Conservation (phyloP, 2,797 vertebrate species). For the Tapirus indicus region DNA sequence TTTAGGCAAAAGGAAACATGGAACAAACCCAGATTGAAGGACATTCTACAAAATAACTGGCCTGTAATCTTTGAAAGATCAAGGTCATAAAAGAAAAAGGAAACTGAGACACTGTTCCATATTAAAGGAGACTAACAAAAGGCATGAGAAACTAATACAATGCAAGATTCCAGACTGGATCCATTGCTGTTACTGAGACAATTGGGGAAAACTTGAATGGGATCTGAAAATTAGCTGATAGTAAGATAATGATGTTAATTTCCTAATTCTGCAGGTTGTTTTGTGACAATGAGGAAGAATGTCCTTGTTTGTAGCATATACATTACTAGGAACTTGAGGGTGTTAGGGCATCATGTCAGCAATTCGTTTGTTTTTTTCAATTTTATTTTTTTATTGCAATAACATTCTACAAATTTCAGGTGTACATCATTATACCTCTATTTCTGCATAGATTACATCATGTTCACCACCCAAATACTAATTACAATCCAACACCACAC, state of each 20-base stretch:
- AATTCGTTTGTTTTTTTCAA: background rate
- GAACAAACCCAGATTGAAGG: background rate
- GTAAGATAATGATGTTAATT: background rate
- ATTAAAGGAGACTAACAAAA: background rate
- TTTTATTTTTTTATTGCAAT: no score
- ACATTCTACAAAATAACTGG: background rate
- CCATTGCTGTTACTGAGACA: background rate
- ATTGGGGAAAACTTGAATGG: background rate
- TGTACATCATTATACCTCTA: no score
- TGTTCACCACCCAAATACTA: no score
- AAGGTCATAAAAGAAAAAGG: conserved; percentile 3
- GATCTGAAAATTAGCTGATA: background rate
- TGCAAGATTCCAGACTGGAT: background rate
- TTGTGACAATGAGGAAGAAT: background rate
- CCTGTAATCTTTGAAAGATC: background rate
- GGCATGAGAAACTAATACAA: background rate
- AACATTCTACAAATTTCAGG: no score
- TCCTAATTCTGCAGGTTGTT: background rate
- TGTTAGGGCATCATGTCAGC: background rate
- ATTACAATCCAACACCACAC: no score
- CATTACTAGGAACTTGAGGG: background rate
- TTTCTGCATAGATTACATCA: no score
- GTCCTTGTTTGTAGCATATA: conserved; percentile 2
- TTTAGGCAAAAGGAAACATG: background rate
- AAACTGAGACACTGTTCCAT: background rate